These are phyloP conservation scores for Potamarius usumacintae DNA, from an alignment of 2,113 vertebrate species.

Conservation along the genomic window DNA sequence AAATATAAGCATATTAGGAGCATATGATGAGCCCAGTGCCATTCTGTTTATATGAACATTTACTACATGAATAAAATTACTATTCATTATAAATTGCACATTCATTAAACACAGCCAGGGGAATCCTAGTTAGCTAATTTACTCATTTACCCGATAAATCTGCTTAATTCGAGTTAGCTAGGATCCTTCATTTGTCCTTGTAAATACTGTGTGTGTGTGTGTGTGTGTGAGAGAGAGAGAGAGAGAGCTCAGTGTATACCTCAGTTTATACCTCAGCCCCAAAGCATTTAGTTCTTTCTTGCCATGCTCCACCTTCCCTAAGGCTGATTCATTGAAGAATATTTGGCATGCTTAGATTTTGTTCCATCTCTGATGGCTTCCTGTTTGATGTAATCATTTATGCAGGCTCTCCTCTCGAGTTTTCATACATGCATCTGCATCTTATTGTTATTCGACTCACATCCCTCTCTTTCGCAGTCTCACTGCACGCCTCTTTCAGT, in stretches of 20 bases:
- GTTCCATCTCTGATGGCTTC: constrained; percentile 27
- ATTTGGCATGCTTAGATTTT: constrained; percentile 15
- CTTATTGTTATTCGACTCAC: constrained; percentile 50
- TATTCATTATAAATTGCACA: constrained; percentile 7
- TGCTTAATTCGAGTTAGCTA: constrained; percentile 26
- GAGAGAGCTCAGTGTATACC: not conserved
- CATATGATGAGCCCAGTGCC: not conserved
- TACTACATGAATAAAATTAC: not conserved
- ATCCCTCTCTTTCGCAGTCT: constrained; percentile 27
- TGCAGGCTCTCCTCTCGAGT: constrained; percentile 13
- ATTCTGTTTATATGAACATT: constrained; percentile 1
- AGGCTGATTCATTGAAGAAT: constrained; percentile 30
- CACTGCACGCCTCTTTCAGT: constrained; percentile 9
- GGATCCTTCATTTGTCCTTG: constrained; percentile 30
- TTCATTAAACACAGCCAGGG: constrained; percentile 17
- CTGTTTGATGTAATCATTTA: constrained; percentile 42
- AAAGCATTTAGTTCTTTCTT: constrained; percentile 34
- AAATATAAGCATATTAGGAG: constrained; percentile 6
- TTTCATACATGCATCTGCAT: constrained; percentile 41
- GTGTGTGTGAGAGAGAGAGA: not conserved
- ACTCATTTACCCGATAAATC: not conserved
- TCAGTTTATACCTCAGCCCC: constrained; percentile 21
- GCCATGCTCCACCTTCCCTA: constrained; percentile 1
- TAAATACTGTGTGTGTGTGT: not conserved
- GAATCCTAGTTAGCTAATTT: constrained; percentile 3